Evolutionary conservation across 1,140 invertebrate species (phyloP), one percentile per base, ranked within the genome.

Genomic region (Atta cephalotes): DNA sequence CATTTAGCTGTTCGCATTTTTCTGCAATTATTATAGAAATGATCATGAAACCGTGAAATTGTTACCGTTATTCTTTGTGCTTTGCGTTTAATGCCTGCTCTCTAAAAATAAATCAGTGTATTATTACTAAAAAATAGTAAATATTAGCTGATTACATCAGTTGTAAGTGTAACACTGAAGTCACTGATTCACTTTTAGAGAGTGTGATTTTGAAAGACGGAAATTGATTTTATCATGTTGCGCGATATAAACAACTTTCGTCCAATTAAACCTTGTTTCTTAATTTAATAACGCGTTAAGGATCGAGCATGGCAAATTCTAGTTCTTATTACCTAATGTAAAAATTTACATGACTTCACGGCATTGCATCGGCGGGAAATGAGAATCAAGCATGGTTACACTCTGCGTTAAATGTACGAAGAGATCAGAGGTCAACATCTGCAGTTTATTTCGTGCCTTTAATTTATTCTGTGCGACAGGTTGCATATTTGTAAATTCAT

Each of bases 401-500:
- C 9, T 74, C 31, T 10, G 31, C 31, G 28, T 60, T 60, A 58
- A 56, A 56, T 35, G n/a, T 21, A 51, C 28, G 51, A 58, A 18
- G 49, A 35, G 72, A 60, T 76, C 53, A 60, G 28, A 76, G 72
- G 72, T 76, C 72, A 76, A 74, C 53, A 58, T 56, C 51, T 58
- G 28, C 53, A 16, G 53, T 53, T 39, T 16, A 60, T 76, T 76
- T n/a, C 72, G 53, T 76, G 71, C 16, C 51, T 74, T 60, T 58
- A 76, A 76, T 76, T 76, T 76, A 56, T 76, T 58, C 71, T 51
- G 71, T 51, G 71, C 71, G 71, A 74, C 71, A 74, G 71, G 49
- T 56, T 56, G 72, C 72, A 58, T 76, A 76, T 76, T 76, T 76
- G 72, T 35, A 51, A 51, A 56, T 56, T 39, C 72, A 56, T 53